These are phyloP conservation scores for Molanna angustata DNA, from an alignment of 2,888 invertebrate species.

Conservation along the genomic window DNA sequence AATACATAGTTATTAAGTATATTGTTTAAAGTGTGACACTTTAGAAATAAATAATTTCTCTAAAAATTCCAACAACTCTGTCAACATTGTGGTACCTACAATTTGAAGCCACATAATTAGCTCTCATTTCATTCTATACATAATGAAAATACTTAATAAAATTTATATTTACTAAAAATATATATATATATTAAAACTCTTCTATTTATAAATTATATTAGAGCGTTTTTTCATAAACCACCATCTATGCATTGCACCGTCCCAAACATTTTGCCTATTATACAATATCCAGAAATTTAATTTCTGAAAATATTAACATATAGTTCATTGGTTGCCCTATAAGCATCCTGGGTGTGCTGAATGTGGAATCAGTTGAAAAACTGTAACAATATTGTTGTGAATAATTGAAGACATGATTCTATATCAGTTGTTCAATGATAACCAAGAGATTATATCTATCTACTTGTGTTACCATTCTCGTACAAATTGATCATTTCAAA, in stretches of 20 bases:
- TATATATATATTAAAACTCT: slow-evolving; percentile 13
- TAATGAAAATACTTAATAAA: slow-evolving; percentile 18
- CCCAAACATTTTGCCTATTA: slow-evolving; percentile 11
- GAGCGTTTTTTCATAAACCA: neutral
- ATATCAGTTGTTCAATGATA: too few relatives aligned
- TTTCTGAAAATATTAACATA: slow-evolving; percentile 1
- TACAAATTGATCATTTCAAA: too few relatives aligned
- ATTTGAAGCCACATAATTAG: slow-evolving; percentile 5
- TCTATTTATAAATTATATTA: neutral
- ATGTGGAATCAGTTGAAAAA: too few relatives aligned
- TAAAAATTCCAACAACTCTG: slow-evolving; percentile 18
- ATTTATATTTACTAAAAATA: slow-evolving; percentile 25
- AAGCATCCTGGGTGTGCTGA: too few relatives aligned
- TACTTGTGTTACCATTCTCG: too few relatives aligned
- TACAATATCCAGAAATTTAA: slow-evolving; percentile 6
- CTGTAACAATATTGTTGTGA: too few relatives aligned
- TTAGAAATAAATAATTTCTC: neutral
- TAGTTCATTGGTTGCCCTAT: too few relatives aligned
- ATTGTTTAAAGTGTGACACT: neutral
- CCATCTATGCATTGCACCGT: slow-evolving; percentile 15
- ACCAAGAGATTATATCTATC: too few relatives aligned
- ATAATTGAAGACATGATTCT: too few relatives aligned
- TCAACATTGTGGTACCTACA: slow-evolving; percentile 16
- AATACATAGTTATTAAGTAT: neutral
- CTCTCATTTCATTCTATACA: slow-evolving; percentile 14